A percentile compares a stretch with the other conserved stretches of the same genome.
These are phyloP conservation scores for Cenopis cana DNA, from an alignment of 2,888 invertebrate species.

Conservation along the genomic window DNA sequence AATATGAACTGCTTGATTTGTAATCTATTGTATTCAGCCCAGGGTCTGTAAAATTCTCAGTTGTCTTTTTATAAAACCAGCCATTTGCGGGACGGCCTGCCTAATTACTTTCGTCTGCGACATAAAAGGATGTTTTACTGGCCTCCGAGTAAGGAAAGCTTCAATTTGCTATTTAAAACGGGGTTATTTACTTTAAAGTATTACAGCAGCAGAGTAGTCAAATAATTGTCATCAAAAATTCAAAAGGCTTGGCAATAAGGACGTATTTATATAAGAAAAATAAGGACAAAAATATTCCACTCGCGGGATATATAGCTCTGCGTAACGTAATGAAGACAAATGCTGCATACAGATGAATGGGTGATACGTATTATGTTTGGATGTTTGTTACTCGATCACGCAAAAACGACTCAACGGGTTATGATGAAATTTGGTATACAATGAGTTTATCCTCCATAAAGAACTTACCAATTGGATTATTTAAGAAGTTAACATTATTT, in stretches of 20 bases:
- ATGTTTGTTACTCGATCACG: no score
- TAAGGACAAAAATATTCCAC: neutral
- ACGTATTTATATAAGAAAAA: neutral
- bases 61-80: slow-evolving; percentile 29
- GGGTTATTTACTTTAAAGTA: slow-evolving; percentile 33
- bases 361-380: neutral
- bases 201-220: slow-evolving; percentile 16
- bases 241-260: no score
- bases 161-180: slow-evolving; percentile 36
- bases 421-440: no score
- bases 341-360: slow-evolving; percentile 20
- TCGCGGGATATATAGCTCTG: neutral
- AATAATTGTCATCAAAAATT: neutral
- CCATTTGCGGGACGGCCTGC: slow-evolving; percentile 31
- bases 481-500: no score
- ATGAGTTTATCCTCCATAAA: no score
- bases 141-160: slow-evolving; percentile 30
- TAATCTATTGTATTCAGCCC: neutral
- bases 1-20: slow-evolving; percentile 18
- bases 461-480: no score
- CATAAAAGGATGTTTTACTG: slow-evolving; percentile 42
- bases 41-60: slow-evolving; percentile 17
- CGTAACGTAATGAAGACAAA: neutral
- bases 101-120: slow-evolving; percentile 40
- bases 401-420: no score